Conservation (phyloP, 2,888 invertebrate species). For the Ditula angustiorana region DNA sequence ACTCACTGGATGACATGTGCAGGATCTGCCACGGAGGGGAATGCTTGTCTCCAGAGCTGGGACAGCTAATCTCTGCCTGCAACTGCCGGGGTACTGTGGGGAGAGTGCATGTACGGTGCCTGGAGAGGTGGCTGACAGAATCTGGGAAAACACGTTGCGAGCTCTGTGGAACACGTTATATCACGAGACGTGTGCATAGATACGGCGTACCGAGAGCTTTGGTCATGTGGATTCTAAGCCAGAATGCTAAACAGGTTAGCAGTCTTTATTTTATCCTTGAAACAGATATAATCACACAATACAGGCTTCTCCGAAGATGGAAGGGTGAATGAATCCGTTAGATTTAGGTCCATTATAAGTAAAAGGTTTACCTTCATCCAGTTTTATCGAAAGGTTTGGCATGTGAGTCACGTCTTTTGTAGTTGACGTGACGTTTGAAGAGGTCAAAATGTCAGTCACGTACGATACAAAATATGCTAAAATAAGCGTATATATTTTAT, state of each 20-base stretch:
- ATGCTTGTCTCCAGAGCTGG: constrained; percentile 61
- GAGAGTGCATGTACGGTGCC: constrained; percentile 89
- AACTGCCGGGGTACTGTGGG: constrained; percentile 88
- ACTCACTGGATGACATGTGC: constrained; percentile 75
- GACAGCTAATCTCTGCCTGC: constrained; percentile 74
- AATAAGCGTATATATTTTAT: no score
- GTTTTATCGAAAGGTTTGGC: no score
- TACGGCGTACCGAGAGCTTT: constrained; percentile 85
- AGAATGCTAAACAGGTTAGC: constrained; percentile 78
- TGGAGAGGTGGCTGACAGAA: constrained; percentile 91
- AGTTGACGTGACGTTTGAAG: no score
- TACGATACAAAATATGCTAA: no score
- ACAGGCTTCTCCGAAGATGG: no score
- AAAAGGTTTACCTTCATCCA: no score
- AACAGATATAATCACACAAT: no score
- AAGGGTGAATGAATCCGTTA: no score
- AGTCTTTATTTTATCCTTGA: background rate
- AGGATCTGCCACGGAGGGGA: constrained; percentile 80
- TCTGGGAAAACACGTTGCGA: constrained; percentile 90
- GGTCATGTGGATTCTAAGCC: constrained; percentile 86
- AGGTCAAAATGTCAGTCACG: no score
- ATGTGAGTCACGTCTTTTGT: no score
- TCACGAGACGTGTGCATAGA: constrained; percentile 87
- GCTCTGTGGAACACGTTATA: constrained; percentile 88
- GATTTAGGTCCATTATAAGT: no score